Conservation (phyloP, 1,140 invertebrate species). For the Apocrypta bakeri region DNA sequence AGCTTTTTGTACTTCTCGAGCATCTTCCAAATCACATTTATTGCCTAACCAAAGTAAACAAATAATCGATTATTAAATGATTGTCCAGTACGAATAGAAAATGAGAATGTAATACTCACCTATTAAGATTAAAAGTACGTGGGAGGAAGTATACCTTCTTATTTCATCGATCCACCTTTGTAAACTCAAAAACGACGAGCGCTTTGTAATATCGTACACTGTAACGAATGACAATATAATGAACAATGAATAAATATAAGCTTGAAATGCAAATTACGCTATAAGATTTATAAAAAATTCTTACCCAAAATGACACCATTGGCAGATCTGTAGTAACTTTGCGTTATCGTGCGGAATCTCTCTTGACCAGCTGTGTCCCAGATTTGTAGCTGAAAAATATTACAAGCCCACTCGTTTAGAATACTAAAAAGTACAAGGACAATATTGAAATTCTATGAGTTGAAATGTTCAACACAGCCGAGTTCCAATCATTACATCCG, state of each 20-base stretch:
- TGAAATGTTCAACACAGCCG: not conserved
- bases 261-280: not conserved
- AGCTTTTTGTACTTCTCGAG: conserved; percentile 87
- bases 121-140: conserved; percentile 91
- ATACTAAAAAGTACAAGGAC: conserved; percentile 17
- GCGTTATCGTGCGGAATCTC: conserved; percentile 93
- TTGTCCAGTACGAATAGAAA: not conserved
- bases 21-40: conserved; percentile 89
- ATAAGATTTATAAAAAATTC: not conserved
- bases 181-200: conserved; percentile 90
- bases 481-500: no score
- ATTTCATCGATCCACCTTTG: conserved; percentile 97
- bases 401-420: not conserved
- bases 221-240: conserved; percentile 65
- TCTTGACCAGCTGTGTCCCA: conserved; percentile 97
- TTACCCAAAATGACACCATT: conserved; percentile 91
- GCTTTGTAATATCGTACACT: conserved; percentile 96
- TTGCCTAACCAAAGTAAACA: conserved; percentile 76
- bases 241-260: conserved; percentile 39
- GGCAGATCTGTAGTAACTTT: conserved; percentile 95
- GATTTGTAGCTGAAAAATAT: conserved; percentile 84
- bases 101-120: conserved; percentile 75
- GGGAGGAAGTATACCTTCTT: conserved; percentile 90
- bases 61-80: not conserved
- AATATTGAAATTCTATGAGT: not conserved